These are phyloP conservation scores for Lutjanus argentimaculatus DNA, from an alignment of 2,797 vertebrate species.

Conservation along the genomic window DNA sequence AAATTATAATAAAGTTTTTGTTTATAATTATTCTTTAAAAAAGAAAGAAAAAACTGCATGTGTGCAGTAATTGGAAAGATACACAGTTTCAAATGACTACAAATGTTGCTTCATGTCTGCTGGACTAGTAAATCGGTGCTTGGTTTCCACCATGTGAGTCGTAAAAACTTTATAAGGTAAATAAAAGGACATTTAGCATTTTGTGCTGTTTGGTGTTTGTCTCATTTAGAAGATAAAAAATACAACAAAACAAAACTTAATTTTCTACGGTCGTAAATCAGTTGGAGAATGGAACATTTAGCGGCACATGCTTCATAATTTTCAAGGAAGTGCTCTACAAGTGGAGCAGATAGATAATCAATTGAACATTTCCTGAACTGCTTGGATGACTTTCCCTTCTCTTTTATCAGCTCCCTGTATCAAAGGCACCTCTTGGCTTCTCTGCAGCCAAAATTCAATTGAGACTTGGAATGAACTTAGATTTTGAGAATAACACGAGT, in stretches of 20 bases:
- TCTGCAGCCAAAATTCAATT: conserved; percentile 12
- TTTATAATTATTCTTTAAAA: no score
- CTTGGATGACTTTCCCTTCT: background rate
- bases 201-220: background rate
- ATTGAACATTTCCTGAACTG: conserved; percentile 47
- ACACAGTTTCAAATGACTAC: background rate
- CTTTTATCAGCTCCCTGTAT: conserved; percentile 16
- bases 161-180: no score
- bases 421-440: conserved; percentile 1
- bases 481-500: background rate
- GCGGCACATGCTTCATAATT: background rate
- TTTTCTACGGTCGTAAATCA: background rate
- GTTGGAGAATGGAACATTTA: background rate
- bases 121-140: background rate
- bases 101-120: background rate
- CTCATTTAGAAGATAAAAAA: background rate
- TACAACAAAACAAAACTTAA: background rate
- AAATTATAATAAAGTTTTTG: no score
- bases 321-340: conserved; percentile 26
- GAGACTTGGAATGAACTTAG: background rate
- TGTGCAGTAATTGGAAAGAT: background rate
- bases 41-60: background rate
- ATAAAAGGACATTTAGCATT: background rate
- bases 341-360: conserved; percentile 27
- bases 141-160: background rate